These are phyloP conservation scores for Scaptomyza montana DNA, from an alignment of 1,140 invertebrate genomes.

Conservation along the genomic window DNA sequence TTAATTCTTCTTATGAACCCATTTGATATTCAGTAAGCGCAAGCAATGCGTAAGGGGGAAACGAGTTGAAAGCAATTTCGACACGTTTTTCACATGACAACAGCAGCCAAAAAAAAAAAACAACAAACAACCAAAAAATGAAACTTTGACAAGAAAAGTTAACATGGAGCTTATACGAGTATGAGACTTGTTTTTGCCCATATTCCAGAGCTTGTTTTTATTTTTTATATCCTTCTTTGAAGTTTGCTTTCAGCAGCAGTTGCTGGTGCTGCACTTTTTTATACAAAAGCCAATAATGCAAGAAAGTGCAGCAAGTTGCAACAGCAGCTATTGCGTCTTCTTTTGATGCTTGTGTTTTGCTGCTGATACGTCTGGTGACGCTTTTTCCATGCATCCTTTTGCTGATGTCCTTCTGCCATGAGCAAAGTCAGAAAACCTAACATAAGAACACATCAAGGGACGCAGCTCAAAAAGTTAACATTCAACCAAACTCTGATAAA, in stretches of 20 bases:
- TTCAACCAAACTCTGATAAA: constrained; percentile 61
- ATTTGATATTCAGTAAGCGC: constrained; percentile 30
- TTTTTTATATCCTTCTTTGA: constrained; percentile 6
- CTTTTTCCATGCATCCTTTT: constrained; percentile 12
- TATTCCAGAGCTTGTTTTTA: background rate
- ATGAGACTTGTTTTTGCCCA: constrained; percentile 15
- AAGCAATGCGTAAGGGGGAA: background rate
- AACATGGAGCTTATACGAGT: constrained; percentile 46
- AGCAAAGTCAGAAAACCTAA: constrained; percentile 25
- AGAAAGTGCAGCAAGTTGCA: constrained; percentile 35
- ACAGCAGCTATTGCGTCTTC: constrained; percentile 10
- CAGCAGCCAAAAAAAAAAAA: constrained; percentile 11
- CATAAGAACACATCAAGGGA: constrained; percentile 31
- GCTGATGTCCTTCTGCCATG: constrained; percentile 23
- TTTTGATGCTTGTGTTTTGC: constrained; percentile 15
- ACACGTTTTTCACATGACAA: constrained; percentile 38
- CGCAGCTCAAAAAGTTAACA: constrained; percentile 15
- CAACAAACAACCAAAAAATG: background rate
- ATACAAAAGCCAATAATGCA: constrained; percentile 43
- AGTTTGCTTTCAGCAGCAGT: constrained; percentile 38
- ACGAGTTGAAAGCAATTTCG: constrained; percentile 36
- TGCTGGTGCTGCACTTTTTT: constrained; percentile 28
- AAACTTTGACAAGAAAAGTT: constrained; percentile 46
- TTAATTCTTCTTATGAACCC: constrained; percentile 19
- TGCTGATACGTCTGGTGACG: constrained; percentile 1